phyloP scores from a whole-genome alignment of 2,113 vertebrate genomes.

The Zosterops hypoxanthus region DNA sequence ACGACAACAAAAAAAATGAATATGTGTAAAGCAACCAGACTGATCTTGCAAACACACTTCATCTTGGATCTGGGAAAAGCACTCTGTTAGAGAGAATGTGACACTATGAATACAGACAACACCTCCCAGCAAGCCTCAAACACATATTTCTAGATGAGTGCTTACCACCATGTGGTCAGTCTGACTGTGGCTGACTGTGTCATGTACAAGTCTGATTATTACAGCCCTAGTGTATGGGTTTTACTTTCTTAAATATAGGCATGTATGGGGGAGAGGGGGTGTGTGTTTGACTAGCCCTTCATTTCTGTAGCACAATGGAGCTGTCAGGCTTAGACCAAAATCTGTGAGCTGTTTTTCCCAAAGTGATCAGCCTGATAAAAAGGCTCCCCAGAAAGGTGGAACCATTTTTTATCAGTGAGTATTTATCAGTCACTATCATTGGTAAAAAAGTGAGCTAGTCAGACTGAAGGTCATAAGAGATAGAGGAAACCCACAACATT shows the following conservation, averaged over 20 bases:
- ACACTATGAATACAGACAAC: neutral
- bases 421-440: neutral
- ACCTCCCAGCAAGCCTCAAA: neutral
- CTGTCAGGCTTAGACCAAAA: neutral
- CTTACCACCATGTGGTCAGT: neutral
- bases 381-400: neutral
- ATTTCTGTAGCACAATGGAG: neutral
- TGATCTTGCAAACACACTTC: neutral
- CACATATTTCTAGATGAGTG: slow-evolving; percentile 29
- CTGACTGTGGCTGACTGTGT: neutral
- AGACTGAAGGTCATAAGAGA: neutral
- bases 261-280: fast-evolving
- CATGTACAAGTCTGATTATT: neutral
- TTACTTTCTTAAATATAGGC: neutral
- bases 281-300: neutral
- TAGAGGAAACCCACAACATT: neutral
- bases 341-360: neutral
- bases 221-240: neutral
- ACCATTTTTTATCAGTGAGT: neutral
- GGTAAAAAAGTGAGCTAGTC: neutral
- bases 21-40: neutral
- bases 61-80: slow-evolving; percentile 27
- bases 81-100: neutral
- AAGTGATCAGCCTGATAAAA: neutral
- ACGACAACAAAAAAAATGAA: neutral